phyloP scores from a whole-genome alignment of 2,113 vertebrate genomes.

The Meleagris gallopavo region DNA sequence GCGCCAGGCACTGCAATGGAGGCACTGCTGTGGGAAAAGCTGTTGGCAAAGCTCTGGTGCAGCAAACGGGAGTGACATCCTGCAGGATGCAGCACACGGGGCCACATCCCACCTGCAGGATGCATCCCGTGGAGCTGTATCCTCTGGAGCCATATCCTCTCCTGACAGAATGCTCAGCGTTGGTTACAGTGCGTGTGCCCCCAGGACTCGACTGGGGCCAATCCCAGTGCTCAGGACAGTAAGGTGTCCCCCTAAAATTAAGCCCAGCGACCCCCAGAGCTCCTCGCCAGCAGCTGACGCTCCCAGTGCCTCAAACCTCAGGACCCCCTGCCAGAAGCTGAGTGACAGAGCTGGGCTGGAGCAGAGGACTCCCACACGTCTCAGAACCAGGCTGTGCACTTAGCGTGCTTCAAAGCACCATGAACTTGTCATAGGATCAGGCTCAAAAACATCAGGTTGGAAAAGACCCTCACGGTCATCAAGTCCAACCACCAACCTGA shows the following conservation, averaged over 20 bases:
- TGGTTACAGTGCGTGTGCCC: fast-evolving
- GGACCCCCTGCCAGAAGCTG: neutral
- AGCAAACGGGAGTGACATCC: fast-evolving
- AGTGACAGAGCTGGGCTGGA: neutral
- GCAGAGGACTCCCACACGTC: neutral
- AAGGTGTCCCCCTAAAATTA: neutral
- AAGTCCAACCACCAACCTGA: neutral
- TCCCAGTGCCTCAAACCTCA: neutral
- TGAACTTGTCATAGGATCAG: neutral
- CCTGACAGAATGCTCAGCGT: slow-evolving; percentile 61
- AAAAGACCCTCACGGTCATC: neutral
- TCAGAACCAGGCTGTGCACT: neutral
- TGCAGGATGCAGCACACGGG: fast-evolving
- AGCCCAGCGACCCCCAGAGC: neutral
- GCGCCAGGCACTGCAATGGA: neutral
- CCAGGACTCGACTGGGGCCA: neutral
- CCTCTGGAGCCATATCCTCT: neutral
- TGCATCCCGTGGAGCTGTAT: fast-evolving
- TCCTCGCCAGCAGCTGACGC: neutral
- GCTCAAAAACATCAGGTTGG: neutral
- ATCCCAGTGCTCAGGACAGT: neutral
- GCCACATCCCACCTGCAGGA: neutral
- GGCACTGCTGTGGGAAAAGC: neutral
- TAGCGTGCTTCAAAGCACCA: neutral
- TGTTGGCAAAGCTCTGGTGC: neutral